phyloP scores from a whole-genome alignment of 2,797 vertebrate species.

The Danionella dracula region DNA sequence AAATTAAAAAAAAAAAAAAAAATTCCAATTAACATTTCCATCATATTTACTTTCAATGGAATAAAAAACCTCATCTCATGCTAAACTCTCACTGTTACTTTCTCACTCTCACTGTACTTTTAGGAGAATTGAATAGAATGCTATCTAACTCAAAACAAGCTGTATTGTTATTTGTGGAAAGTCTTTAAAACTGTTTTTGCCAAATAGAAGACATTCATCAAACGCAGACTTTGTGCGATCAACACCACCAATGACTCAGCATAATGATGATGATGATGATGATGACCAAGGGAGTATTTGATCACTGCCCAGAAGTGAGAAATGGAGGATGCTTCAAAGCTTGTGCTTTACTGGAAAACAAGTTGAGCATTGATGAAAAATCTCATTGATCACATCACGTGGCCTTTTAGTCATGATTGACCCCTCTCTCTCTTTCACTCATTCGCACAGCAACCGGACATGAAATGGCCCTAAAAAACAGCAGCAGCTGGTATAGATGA shows the following conservation, averaged over 20 bases:
- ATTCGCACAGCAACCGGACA: neutral
- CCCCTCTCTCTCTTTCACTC: neutral
- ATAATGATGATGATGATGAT: constrained; percentile 26
- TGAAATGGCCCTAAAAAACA: constrained; percentile 32
- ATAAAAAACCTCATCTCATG: too few species aligned
- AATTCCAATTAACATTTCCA: too few species aligned
- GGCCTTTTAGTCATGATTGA: constrained; percentile 12
- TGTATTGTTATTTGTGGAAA: neutral
- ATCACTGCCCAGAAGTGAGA: constrained; percentile 26
- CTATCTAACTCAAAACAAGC: neutral
- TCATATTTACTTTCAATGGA: too few species aligned
- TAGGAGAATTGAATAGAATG: too few species aligned
- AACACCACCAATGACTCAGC: constrained; percentile 33
- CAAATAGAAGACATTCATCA: neutral
- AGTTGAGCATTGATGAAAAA: neutral
- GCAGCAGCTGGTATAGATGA: constrained; percentile 42
- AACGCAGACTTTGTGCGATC: neutral
- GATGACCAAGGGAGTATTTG: constrained; percentile 16
- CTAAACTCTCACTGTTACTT: too few species aligned
- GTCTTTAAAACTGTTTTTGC: neutral
- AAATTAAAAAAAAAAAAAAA: too few species aligned
- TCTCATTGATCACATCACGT: neutral
- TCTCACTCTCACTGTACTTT: too few species aligned
- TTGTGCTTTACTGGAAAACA: constrained; percentile 39
- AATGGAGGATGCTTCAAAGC: neutral